These are phyloP conservation scores for Xiphophorus couchianus DNA, from an alignment of 2,113 vertebrate species.

Conservation along the genomic window DNA sequence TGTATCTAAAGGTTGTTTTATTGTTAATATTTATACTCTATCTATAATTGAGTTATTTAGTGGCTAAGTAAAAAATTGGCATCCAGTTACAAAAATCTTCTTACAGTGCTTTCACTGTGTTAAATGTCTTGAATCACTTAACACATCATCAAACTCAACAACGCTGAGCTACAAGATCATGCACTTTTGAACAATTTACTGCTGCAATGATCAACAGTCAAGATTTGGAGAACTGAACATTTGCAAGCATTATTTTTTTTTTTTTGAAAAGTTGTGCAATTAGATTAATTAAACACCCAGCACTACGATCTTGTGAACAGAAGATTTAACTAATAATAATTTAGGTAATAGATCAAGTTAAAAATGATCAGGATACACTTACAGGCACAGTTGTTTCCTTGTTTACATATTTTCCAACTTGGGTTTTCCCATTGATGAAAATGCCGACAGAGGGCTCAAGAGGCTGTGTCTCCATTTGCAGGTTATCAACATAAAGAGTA, in stretches of 20 bases:
- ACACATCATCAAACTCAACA: slow-evolving; percentile 4
- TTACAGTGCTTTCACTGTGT: slow-evolving; percentile 15
- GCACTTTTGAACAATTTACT: slow-evolving; percentile 9
- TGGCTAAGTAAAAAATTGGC: slow-evolving; percentile 21
- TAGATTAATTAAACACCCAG: slow-evolving; percentile 60
- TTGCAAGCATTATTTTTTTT: slow-evolving; percentile 13
- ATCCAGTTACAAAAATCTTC: slow-evolving; percentile 25
- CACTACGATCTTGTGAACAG: slow-evolving; percentile 32
- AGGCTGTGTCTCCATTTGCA: slow-evolving; percentile 85
- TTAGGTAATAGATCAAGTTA: neutral
- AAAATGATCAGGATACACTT: slow-evolving; percentile 56
- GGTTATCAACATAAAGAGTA: slow-evolving; percentile 90
- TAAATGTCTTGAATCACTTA: slow-evolving; percentile 12
- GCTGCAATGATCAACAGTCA: slow-evolving; percentile 8
- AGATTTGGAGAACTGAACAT: neutral
- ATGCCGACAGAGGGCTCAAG: slow-evolving; percentile 91
- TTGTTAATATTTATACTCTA: neutral
- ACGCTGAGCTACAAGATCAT: neutral
- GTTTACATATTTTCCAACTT: slow-evolving; percentile 94
- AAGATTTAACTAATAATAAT: neutral
- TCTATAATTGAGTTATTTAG: neutral
- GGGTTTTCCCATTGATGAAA: slow-evolving; percentile 93
- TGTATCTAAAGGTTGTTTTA: neutral
- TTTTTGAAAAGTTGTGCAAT: slow-evolving; percentile 22
- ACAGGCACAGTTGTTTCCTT: slow-evolving; percentile 96